Conservation (phyloP, 2,797 vertebrate species). For the Sebastes itinus region DNA sequence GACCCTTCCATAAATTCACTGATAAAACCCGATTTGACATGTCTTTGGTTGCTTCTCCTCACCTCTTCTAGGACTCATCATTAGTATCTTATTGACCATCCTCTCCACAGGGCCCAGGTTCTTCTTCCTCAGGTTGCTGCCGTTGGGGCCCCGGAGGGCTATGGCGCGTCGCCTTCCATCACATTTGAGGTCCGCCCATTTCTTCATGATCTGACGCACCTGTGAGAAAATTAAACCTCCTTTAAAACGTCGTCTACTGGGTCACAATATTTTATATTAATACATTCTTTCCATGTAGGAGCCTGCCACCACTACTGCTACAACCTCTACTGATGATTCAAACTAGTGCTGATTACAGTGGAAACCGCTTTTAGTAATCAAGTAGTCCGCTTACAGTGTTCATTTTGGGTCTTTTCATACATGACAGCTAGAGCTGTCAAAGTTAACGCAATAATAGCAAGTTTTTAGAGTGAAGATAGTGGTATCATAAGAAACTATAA, state of each 20-base stretch:
- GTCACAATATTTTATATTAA: not conserved
- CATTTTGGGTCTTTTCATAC: too few species aligned
- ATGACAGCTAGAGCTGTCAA: too few species aligned
- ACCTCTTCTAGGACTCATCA: constrained; percentile 74
- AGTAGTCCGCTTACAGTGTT: too few species aligned
- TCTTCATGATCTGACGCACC: constrained; percentile 85
- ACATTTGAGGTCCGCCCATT: constrained; percentile 86
- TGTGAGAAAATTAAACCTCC: not conserved
- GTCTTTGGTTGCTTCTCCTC: constrained; percentile 1
- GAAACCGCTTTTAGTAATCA: too few species aligned
- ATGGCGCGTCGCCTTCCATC: constrained; percentile 81
- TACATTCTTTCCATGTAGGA: too few species aligned
- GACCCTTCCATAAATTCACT: not conserved
- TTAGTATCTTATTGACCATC: constrained; percentile 84
- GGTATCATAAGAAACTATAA: too few species aligned
- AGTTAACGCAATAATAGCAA: too few species aligned
- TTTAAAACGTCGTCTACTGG: not conserved
- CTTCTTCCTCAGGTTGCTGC: constrained; percentile 71
- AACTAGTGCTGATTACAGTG: too few species aligned
- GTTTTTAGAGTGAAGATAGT: too few species aligned
- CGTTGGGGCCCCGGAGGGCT: constrained; percentile 64
- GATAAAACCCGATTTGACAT: not conserved
- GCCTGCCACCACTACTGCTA: not conserved
- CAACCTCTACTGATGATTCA: not conserved
- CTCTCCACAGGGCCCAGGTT: constrained; percentile 80